phyloP scores from a whole-genome alignment of 2,797 vertebrate genomes.

The Manis pentadactyla region DNA sequence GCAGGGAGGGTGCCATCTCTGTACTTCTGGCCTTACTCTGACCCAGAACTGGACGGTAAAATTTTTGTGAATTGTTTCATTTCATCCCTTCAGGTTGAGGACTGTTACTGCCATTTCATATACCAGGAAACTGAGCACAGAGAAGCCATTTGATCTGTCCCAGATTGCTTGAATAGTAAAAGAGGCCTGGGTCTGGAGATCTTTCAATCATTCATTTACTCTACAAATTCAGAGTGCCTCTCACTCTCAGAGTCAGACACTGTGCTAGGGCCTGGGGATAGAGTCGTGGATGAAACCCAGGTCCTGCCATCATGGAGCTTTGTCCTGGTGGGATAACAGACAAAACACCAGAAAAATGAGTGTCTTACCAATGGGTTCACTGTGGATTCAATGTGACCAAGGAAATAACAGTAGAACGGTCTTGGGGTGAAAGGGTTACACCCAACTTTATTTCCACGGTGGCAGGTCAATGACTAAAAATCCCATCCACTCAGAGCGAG shows the following conservation, averaged over 20 bases:
- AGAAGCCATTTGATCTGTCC: background rate
- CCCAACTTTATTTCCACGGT: too few species aligned
- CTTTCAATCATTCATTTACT: background rate
- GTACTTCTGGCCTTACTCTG: background rate
- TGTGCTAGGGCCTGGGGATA: background rate
- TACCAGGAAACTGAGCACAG: background rate
- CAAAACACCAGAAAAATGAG: background rate
- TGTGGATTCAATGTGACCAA: too few species aligned
- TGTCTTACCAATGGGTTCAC: too few species aligned
- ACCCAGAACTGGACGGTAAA: background rate
- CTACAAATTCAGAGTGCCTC: background rate
- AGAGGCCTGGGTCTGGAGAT: background rate
- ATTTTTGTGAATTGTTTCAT: background rate
- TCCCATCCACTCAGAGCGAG: too few species aligned
- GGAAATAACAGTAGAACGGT: too few species aligned
- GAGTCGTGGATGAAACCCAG: background rate
- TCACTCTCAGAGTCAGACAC: background rate
- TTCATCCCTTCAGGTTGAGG: background rate
- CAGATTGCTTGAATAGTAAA: background rate
- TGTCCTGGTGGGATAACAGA: background rate
- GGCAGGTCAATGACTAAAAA: too few species aligned
- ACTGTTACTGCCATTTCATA: background rate
- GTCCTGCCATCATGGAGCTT: background rate
- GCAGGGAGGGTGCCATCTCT: background rate
- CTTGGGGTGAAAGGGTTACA: too few species aligned